Conservation (phyloP, 2,888 invertebrate species). For the Eledone cirrhosa region DNA sequence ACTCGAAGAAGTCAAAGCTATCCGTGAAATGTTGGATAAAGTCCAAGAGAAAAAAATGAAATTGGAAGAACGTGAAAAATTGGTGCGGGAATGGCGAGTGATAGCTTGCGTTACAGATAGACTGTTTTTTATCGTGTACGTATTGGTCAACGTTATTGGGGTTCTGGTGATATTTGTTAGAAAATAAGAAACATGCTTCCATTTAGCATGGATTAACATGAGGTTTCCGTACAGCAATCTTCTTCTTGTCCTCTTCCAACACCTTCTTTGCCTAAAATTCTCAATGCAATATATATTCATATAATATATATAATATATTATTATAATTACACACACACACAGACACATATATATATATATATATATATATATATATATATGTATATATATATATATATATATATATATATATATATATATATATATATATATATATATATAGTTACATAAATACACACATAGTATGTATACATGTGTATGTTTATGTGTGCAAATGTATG, state of each 20-base stretch:
- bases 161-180: constrained; percentile 57
- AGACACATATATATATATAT: background rate
- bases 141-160: constrained; percentile 54
- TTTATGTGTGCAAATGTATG: background rate
- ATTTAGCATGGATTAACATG: background rate
- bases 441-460: background rate
- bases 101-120: constrained; percentile 61
- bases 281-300: background rate
- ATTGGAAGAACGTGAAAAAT: constrained; percentile 53
- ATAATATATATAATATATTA: background rate
- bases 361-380: background rate
- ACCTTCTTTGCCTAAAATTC: too few species aligned
- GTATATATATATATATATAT: background rate
- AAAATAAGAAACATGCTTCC: background rate
- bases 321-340: background rate
- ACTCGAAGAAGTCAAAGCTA: constrained; percentile 52
- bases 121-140: constrained; percentile 57
- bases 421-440: background rate
- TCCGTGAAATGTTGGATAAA: constrained; percentile 58
- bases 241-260: too few species aligned
- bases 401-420: background rate
- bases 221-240: too few species aligned
- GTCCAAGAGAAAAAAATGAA: constrained; percentile 55
- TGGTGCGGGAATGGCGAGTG: constrained; percentile 59
- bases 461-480: background rate